Percentiles rank a stretch among this genome's conserved stretches.
phyloP scores from a whole-genome alignment of 2,797 vertebrate genomes.

The Poeciliopsis infans region DNA sequence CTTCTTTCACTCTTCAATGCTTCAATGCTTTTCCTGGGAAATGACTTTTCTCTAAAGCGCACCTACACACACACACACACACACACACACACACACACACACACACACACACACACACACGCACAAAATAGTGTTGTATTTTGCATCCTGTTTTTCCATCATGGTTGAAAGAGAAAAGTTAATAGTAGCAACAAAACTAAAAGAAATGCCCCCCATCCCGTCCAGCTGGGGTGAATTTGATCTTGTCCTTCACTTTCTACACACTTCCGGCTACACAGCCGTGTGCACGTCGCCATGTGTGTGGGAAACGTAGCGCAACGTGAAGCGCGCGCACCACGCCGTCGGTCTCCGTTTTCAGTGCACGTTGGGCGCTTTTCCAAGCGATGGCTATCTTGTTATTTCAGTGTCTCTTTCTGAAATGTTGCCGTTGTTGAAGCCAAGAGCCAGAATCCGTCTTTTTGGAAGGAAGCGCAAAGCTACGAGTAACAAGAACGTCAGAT shows the following conservation, averaged over 20 bases:
- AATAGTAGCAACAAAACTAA: neutral
- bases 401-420: neutral
- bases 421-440: neutral
- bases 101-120: too few species aligned
- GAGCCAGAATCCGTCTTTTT: neutral
- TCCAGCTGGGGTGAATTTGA: neutral
- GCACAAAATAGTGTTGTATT: neutral
- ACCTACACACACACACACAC: too few species aligned
- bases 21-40: conserved; percentile 20
- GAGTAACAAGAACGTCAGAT: neutral
- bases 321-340: neutral
- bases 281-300: neutral
- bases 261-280: neutral
- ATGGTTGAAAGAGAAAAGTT: neutral
- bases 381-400: neutral
- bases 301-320: neutral
- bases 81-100: too few species aligned
- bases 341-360: neutral
- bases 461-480: neutral
- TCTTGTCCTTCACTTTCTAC: neutral
- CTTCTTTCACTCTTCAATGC: neutral
- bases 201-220: neutral
- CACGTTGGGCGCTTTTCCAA: neutral
- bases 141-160: neutral
- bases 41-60: neutral